Conservation (phyloP, 2,113 vertebrate species). For the Tringa solitaria region DNA sequence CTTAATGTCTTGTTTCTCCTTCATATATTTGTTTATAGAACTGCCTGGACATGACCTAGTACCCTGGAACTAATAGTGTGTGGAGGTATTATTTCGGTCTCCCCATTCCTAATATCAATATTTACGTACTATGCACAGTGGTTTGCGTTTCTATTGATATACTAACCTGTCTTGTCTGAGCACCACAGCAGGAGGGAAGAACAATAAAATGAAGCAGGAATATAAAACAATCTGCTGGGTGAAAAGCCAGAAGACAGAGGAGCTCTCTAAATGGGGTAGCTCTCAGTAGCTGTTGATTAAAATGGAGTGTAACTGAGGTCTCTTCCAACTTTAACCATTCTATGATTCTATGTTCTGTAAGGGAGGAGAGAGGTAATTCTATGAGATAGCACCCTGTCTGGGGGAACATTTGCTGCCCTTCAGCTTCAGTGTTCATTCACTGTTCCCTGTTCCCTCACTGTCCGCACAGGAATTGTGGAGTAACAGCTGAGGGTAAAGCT, state of each 20-base stretch:
- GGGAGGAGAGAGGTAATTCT: background rate
- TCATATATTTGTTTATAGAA: background rate
- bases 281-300: background rate
- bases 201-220: conserved; percentile 3
- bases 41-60: background rate
- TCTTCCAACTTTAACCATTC: too few relatives aligned
- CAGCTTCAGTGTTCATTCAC: background rate
- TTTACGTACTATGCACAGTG: background rate
- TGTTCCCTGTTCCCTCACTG: background rate
- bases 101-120: conserved; percentile 3
- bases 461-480: background rate
- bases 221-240: background rate
- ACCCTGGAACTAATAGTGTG: background rate
- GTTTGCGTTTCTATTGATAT: conserved; percentile 12
- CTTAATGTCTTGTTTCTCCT: background rate
- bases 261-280: background rate
- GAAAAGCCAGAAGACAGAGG: background rate
- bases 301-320: background rate
- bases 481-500: background rate
- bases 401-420: background rate
- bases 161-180: conserved; percentile 4
- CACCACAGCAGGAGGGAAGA: conserved; percentile 13
- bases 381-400: background rate
- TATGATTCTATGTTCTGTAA: too few relatives aligned
- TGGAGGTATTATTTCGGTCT: background rate